phyloP scores from a whole-genome alignment of 1,140 invertebrate genomes.

The Diploscapter pachys region DNA sequence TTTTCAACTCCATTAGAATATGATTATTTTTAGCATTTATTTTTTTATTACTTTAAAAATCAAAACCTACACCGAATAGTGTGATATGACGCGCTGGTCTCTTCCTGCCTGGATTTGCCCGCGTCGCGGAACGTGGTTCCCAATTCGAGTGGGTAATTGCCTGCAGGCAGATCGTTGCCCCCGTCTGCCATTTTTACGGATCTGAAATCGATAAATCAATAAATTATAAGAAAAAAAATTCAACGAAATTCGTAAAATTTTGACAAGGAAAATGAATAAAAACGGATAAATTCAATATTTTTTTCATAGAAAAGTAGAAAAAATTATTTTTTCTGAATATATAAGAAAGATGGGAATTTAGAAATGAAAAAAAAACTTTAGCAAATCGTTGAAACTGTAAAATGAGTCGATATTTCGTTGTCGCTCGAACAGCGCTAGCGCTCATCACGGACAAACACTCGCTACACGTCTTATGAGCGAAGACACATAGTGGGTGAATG shows the following conservation, averaged over 20 bases:
- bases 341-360: too few species aligned
- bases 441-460: too few species aligned
- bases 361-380: too few species aligned
- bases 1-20: too few species aligned
- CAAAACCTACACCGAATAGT: constrained; percentile 29
- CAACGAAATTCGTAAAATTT: too few species aligned
- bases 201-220: background rate
- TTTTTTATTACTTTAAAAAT: background rate
- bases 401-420: too few species aligned
- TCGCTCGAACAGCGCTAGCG: too few species aligned
- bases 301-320: constrained; percentile 12
- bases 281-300: background rate
- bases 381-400: too few species aligned
- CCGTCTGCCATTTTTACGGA: background rate
- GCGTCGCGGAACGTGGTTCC: constrained; percentile 22
- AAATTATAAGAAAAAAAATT: constrained; percentile 2
- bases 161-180: constrained; percentile 22
- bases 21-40: background rate
- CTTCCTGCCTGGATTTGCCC: constrained; percentile 5
- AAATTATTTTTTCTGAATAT: background rate
- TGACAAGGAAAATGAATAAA: too few species aligned
- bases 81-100: constrained; percentile 24
- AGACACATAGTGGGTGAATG: too few species aligned
- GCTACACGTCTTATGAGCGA: too few species aligned
- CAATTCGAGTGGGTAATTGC: constrained; percentile 29